phyloP scores from a whole-genome alignment of 2,113 vertebrate genomes.

The Salvelinus namaycush region DNA sequence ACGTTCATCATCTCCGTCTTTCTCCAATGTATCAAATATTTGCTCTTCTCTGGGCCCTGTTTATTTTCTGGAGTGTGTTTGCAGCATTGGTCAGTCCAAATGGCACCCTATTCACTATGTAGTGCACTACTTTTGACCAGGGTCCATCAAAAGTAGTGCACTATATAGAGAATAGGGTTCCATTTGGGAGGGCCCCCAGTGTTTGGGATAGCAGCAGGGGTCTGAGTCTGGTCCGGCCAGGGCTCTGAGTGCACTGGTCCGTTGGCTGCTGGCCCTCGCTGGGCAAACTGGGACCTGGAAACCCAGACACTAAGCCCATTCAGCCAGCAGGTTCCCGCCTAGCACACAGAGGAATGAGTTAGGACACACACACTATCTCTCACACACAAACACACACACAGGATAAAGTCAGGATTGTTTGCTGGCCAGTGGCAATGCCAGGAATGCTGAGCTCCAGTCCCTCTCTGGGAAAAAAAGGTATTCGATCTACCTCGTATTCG shows the following conservation, averaged over 20 bases:
- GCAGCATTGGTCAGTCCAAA: constrained; percentile 54
- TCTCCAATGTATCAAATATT: constrained; percentile 71
- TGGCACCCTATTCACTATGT: too few relatives aligned
- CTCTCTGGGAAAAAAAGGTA: constrained; percentile 58
- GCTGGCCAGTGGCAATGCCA: constrained; percentile 60
- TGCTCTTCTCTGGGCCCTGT: constrained; percentile 59
- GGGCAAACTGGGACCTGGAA: constrained; percentile 46
- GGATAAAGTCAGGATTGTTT: constrained; percentile 72
- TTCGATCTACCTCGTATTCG: constrained; percentile 33
- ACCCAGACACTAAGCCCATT: constrained; percentile 67
- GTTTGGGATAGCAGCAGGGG: constrained; percentile 68
- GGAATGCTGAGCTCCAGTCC: constrained; percentile 69
- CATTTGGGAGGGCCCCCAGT: constrained; percentile 60
- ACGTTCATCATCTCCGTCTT: constrained; percentile 43
- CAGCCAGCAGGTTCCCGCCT: constrained; percentile 23
- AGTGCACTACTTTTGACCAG: too few relatives aligned
- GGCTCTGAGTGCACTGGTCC: constrained; percentile 40
- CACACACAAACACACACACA: constrained; percentile 37
- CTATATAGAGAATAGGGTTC: constrained; percentile 13
- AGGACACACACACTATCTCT: constrained; percentile 25
- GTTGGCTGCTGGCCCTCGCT: constrained; percentile 49
- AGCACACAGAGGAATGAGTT: constrained; percentile 64
- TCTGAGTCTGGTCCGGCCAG: constrained; percentile 39
- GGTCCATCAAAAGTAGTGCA: too few relatives aligned
- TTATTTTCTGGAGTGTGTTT: constrained; percentile 71